A percentile compares a stretch with the other conserved stretches of the same genome.
These are phyloP conservation scores for Lepidocolaptes lacrymiger DNA, from an alignment of 2,797 vertebrate species.

Conservation along the genomic window DNA sequence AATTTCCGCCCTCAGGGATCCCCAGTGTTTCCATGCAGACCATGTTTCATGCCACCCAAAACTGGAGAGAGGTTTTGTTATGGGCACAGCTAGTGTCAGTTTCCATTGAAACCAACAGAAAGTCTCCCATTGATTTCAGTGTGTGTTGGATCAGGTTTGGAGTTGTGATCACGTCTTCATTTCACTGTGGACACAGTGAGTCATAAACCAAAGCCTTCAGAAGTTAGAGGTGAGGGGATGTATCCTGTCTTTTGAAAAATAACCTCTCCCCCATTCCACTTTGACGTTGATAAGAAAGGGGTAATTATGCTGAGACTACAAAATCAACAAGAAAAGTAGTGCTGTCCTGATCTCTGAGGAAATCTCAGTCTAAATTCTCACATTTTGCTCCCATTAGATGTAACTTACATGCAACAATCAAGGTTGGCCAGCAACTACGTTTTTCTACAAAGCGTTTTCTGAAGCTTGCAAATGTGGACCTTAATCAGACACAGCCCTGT, in stretches of 20 bases:
- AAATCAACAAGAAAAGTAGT: slow-evolving; percentile 18
- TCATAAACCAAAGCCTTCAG: neutral
- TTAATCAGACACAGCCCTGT: neutral
- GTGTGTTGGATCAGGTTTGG: neutral
- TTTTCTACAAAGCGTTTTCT: neutral
- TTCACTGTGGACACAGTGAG: neutral
- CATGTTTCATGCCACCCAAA: neutral
- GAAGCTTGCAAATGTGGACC: neutral
- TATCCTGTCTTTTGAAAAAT: neutral
- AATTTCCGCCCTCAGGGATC: neutral
- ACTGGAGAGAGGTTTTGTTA: neutral
- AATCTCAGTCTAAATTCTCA: neutral
- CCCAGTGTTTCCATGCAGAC: neutral
- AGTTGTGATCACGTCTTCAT: neutral
- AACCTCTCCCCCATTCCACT: neutral
- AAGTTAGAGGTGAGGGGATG: neutral
- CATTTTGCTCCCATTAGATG: neutral
- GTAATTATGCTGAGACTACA: neutral
- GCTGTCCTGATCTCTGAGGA: neutral
- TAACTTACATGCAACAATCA: neutral
- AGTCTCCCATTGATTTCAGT: neutral
- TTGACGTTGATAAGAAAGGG: neutral
- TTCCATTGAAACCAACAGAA: neutral
- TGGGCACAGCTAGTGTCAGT: neutral
- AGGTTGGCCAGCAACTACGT: neutral